Evolutionary conservation across 2,113 vertebrate genomes (phyloP).

Genomic region (Pseudorhombus dupliciocellatus): DNA sequence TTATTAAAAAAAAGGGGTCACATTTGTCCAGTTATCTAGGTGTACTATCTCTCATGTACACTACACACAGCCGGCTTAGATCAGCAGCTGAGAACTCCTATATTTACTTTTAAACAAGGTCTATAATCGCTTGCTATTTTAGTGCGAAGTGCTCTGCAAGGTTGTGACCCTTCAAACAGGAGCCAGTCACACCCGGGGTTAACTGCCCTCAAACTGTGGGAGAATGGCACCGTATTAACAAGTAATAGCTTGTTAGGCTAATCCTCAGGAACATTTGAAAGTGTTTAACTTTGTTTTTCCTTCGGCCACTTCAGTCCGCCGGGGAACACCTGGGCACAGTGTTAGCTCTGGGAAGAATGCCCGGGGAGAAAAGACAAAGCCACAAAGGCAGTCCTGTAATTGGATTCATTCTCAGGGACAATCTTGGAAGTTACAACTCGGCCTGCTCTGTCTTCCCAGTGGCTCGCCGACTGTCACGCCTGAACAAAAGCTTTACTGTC

Average conservation of each 20-base stretch:
- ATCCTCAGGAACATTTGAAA: slow-evolving; percentile 78
- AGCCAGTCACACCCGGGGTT: slow-evolving; percentile 73
- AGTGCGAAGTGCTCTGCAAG: slow-evolving; percentile 57
- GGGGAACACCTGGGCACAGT: slow-evolving; percentile 71
- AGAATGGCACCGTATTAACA: slow-evolving; percentile 77
- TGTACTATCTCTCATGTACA: slow-evolving; percentile 32
- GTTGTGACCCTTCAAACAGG: slow-evolving; percentile 79
- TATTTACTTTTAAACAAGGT: slow-evolving; percentile 77
- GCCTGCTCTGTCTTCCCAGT: slow-evolving; percentile 38
- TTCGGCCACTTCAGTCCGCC: slow-evolving; percentile 37
- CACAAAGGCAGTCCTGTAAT: slow-evolving; percentile 51
- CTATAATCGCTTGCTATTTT: slow-evolving; percentile 80
- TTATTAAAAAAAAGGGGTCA: slow-evolving; percentile 14
- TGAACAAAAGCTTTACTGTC: slow-evolving; percentile 57
- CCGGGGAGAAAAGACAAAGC: slow-evolving; percentile 41
- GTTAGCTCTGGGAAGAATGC: slow-evolving; percentile 54
- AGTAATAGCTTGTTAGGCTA: slow-evolving; percentile 78
- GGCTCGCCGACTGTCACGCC: slow-evolving; percentile 40
- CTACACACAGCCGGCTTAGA: slow-evolving; percentile 28
- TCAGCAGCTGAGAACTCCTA: slow-evolving; percentile 69
- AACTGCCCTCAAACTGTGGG: slow-evolving; percentile 76
- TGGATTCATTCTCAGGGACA: slow-evolving; percentile 54
- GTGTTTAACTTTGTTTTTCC: slow-evolving; percentile 78
- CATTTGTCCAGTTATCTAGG: slow-evolving; percentile 17
- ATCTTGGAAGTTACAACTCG: slow-evolving; percentile 41